Evolutionary conservation across 2,797 vertebrate species (phyloP).

Genomic region (Alca torda): DNA sequence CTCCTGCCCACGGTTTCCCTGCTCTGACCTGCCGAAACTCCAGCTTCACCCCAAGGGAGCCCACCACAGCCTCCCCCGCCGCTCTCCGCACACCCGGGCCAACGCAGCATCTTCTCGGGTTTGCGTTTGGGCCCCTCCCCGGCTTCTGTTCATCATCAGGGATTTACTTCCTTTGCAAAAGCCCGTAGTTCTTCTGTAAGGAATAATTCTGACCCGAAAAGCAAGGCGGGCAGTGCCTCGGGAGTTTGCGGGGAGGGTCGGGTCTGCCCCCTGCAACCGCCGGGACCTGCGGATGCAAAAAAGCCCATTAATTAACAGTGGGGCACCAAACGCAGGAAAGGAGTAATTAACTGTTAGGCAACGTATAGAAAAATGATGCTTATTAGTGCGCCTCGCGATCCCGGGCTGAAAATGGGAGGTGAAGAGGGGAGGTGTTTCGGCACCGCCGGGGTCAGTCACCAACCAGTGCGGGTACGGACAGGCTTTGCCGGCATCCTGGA

Average conservation of each 20-base stretch:
- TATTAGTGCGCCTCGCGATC: background rate
- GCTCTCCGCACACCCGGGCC: accelerated
- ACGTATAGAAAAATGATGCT: background rate
- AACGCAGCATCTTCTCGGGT: background rate
- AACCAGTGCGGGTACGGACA: accelerated
- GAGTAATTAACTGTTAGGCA: background rate
- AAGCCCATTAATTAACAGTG: background rate
- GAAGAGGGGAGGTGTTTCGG: background rate
- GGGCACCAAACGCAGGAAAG: background rate
- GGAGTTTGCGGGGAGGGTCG: accelerated
- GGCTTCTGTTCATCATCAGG: background rate
- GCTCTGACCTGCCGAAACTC: background rate
- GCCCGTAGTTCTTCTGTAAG: background rate
- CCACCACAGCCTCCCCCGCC: background rate
- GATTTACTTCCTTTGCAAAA: background rate
- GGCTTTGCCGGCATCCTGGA: accelerated
- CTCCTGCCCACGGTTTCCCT: background rate
- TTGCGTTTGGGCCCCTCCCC: background rate
- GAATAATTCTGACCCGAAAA: no score
- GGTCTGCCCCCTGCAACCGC: background rate
- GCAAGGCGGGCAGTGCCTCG: background rate
- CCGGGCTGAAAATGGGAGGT: accelerated
- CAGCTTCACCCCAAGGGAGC: background rate
- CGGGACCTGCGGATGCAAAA: accelerated
- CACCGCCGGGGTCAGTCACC: accelerated